phyloP scores from a whole-genome alignment of 2,888 invertebrate genomes.

The Thera britannica region DNA sequence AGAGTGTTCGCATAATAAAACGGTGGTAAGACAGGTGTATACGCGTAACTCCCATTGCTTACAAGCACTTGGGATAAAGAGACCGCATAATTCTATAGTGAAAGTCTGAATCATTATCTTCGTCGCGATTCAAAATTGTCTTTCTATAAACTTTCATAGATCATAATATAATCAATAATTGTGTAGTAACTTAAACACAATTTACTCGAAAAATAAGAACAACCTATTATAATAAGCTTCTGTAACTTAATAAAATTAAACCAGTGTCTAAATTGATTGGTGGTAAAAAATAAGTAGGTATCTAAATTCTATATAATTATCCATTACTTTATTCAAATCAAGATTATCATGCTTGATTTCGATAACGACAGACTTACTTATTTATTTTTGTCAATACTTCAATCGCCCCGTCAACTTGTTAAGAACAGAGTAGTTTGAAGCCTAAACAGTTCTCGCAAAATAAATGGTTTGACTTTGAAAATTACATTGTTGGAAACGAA shows the following conservation, averaged over 20 bases:
- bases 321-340: neutral
- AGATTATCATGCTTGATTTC: neutral
- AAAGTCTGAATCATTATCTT: neutral
- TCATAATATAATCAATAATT: slow-evolving; percentile 27
- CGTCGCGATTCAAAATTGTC: neutral
- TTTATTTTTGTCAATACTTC: neutral
- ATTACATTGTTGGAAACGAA: slow-evolving; percentile 25
- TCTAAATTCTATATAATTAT: neutral
- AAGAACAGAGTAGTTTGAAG: neutral
- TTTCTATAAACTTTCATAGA: neutral
- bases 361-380: neutral
- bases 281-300: slow-evolving; percentile 17
- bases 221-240: slow-evolving; percentile 16
- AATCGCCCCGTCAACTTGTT: neutral
- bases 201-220: slow-evolving; percentile 28
- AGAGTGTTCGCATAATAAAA: neutral
- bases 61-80: neutral
- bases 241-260: slow-evolving; percentile 20
- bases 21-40: neutral
- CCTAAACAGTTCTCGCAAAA: slow-evolving; percentile 9
- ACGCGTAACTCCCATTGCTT: neutral
- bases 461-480: slow-evolving; percentile 25
- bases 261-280: slow-evolving; percentile 15
- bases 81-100: neutral
- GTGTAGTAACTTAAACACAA: slow-evolving; percentile 27